Base-by-base conservation (phyloP, 2,888 invertebrate genomes). In the Acrobasis suavella region DNA sequence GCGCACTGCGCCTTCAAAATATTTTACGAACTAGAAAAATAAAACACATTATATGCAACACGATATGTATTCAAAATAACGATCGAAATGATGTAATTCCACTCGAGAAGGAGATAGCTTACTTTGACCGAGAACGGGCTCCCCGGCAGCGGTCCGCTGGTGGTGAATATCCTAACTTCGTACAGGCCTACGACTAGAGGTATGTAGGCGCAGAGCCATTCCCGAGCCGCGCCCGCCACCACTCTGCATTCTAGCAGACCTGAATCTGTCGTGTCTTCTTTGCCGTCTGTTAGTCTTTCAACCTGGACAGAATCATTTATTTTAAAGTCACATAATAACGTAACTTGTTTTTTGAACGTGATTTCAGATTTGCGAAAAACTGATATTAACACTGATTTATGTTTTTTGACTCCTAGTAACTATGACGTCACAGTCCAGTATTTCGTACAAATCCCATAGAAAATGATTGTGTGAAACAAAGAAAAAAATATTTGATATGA, bases 161-260 rank as follows among this genome's bases (percentile, higher is more conserved):
- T 80, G 38, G 95, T 95, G 72, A 95, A 96, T 69, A 99, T 96
- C 67, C 96, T 93, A 42, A 98, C 95, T 83, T 98, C 97, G 81
- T 98, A 98, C 50, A 96, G 94, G 0, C 99, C 99, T n/a, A 97
- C 96, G 75, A 97, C 97, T 0, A 96, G 94, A 0, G 99, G 98
- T 1, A 96, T 95, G 86, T 98, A 99, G 0, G 97, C 96, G 58
- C 98, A 97, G 67, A 96, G 95, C 94, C 97, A 98, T 70, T 97
- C 96, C 0, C 97, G 96, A 82, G 93, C 96, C 87, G 93, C 94
- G 12, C 94, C 90, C 0, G 92, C 87, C 51, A 77, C 94, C 83
- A 90, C 94, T 65, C 93, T 93, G 82, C 92, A 95, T 79, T 94
- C 97, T 77, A 95, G 71, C 1, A 92, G 74, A 16, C 91, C 86